Conservation (phyloP, 2,797 vertebrate species). For the Fistularia tabacaria region DNA sequence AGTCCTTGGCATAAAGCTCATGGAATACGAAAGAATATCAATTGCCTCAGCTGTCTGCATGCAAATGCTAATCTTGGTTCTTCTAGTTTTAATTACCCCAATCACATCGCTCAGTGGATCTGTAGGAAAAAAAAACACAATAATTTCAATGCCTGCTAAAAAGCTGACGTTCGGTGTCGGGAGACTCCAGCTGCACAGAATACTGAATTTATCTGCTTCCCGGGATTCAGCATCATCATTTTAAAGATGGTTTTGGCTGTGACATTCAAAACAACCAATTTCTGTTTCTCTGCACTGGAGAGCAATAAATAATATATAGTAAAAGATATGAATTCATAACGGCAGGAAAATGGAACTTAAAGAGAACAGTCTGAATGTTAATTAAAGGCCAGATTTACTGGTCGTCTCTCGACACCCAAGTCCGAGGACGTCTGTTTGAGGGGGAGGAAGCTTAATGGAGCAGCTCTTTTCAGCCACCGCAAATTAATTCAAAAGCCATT, state of each 20-base stretch:
- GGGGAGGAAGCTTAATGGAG: background rate
- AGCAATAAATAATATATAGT: background rate
- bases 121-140: conserved; percentile 1
- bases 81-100: conserved; percentile 15
- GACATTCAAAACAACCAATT: background rate
- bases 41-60: background rate
- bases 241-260: background rate
- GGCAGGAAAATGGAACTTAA: background rate
- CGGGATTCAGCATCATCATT: background rate
- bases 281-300: background rate
- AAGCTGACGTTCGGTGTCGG: background rate
- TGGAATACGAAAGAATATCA: conserved; percentile 3
- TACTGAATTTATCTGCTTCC: background rate
- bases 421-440: background rate
- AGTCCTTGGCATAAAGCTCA: conserved; percentile 1
- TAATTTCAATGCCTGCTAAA: conserved; percentile 3
- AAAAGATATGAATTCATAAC: conserved; percentile 2
- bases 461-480: background rate
- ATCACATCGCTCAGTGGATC: conserved; percentile 4
- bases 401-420: background rate
- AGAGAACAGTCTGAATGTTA: conserved; percentile 1
- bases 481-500: no score
- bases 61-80: conserved; percentile 3
- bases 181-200: conserved; percentile 4
- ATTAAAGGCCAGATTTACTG: conserved; percentile 2